These are phyloP conservation scores for Ardeotis arabs DNA, from an alignment of 2,113 vertebrate species.

Conservation along the genomic window DNA sequence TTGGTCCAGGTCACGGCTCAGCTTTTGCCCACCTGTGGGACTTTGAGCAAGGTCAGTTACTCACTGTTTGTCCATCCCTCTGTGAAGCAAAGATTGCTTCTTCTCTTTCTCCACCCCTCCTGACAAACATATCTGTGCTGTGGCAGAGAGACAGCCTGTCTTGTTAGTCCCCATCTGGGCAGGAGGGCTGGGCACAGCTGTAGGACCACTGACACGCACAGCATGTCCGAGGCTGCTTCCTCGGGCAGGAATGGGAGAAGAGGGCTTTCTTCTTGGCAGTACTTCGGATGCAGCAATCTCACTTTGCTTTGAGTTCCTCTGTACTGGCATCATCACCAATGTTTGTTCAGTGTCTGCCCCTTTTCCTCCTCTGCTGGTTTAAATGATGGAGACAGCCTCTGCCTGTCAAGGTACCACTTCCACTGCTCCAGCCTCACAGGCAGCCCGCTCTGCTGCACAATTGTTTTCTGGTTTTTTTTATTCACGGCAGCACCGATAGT, in stretches of 20 bases:
- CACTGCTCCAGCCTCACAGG: background rate
- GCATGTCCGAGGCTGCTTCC: background rate
- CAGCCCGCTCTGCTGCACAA: background rate
- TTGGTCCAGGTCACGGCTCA: background rate
- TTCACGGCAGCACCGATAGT: background rate
- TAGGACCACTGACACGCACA: background rate
- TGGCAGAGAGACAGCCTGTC: background rate
- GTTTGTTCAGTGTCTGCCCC: background rate
- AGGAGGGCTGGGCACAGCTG: background rate
- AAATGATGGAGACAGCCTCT: background rate
- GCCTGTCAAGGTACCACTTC: background rate
- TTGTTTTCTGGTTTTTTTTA: background rate
- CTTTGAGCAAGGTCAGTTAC: background rate
- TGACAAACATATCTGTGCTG: background rate
- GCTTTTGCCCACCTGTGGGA: background rate
- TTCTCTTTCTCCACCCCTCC: background rate
- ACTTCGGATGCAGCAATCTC: background rate
- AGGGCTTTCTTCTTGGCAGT: background rate
- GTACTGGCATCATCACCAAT: background rate
- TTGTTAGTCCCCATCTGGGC: background rate
- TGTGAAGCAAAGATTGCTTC: background rate
- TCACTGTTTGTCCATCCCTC: background rate
- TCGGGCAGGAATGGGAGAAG: background rate
- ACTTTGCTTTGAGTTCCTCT: background rate
- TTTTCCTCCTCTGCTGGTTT: background rate